These are phyloP conservation scores for Uropetala carovei DNA, from an alignment of 2,888 invertebrate genomes.

Conservation along the genomic window DNA sequence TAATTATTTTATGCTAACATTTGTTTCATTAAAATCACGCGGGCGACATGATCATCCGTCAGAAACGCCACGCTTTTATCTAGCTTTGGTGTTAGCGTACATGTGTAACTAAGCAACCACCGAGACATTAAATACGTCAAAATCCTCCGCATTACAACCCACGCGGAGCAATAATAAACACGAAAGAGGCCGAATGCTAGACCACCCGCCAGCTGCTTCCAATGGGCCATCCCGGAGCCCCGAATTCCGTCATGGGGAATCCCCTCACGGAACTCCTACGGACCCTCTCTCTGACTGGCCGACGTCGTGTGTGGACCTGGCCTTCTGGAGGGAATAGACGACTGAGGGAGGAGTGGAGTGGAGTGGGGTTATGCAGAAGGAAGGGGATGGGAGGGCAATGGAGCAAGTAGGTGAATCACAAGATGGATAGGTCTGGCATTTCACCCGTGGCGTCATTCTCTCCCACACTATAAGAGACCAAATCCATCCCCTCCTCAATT, in stretches of 20 bases:
- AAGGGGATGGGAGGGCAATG: conserved; percentile 9
- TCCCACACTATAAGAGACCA: not conserved
- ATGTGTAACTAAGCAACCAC: too few species aligned
- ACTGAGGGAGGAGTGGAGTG: not conserved
- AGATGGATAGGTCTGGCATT: conserved; percentile 54
- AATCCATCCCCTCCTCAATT: not conserved
- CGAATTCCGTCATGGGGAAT: conserved; percentile 58
- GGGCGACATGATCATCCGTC: too few species aligned
- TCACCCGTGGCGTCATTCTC: conserved; percentile 55
- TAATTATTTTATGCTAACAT: too few species aligned
- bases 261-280: not conserved
- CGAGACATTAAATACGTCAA: too few species aligned
- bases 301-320: not conserved
- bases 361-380: not conserved
- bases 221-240: conserved; percentile 15
- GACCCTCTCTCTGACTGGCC: not conserved
- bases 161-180: not conserved
- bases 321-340: not conserved
- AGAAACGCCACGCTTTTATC: too few species aligned
- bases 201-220: conserved; percentile 38
- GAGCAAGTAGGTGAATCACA: conserved; percentile 64
- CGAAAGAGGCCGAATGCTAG: not conserved
- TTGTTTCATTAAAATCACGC: too few species aligned
- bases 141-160: not conserved
- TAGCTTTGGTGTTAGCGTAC: too few species aligned